Conservation (phyloP, 2,888 invertebrate genomes). For the Serripes groenlandicus region DNA sequence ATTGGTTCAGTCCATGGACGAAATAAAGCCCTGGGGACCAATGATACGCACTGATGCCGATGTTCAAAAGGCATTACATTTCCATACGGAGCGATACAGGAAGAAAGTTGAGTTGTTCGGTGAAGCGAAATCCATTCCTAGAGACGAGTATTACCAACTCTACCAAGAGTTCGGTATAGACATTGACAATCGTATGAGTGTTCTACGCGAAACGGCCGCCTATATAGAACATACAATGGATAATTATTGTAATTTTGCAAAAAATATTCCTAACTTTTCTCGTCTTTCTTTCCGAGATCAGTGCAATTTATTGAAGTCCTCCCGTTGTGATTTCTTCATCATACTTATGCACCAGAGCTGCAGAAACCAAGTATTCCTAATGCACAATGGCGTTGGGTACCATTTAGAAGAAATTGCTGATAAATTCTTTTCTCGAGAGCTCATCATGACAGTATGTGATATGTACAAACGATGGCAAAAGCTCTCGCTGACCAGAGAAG, state of each 20-base stretch:
- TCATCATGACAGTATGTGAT: conserved; percentile 44
- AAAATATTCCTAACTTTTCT: conserved; percentile 58
- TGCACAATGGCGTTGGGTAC: conserved; percentile 56
- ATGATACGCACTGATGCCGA: conserved; percentile 29
- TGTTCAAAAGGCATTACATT: conserved; percentile 31
- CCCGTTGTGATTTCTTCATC: conserved; percentile 61
- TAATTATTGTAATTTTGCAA: conserved; percentile 59
- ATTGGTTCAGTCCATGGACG: conserved; percentile 51
- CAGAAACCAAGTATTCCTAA: conserved; percentile 36
- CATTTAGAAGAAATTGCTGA: conserved; percentile 61
- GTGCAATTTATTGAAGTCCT: conserved; percentile 58
- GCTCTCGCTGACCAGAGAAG: conserved; percentile 41
- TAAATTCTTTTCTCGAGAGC: conserved; percentile 59
- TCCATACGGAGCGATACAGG: conserved; percentile 52
- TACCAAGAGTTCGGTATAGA: conserved; percentile 62
- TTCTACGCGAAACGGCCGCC: conserved; percentile 41
- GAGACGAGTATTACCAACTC: conserved; percentile 55
- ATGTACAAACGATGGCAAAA: conserved; percentile 52
- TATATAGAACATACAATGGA: conserved; percentile 39
- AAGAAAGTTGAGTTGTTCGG: conserved; percentile 50
- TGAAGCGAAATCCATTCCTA: conserved; percentile 53
- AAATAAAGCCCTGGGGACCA: conserved; percentile 55
- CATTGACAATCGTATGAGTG: conserved; percentile 52
- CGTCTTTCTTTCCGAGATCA: conserved; percentile 55
- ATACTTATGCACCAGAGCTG: conserved; percentile 59